Base-by-base conservation (phyloP, 2,888 invertebrate species). In the Syrphus vitripennis region DNA sequence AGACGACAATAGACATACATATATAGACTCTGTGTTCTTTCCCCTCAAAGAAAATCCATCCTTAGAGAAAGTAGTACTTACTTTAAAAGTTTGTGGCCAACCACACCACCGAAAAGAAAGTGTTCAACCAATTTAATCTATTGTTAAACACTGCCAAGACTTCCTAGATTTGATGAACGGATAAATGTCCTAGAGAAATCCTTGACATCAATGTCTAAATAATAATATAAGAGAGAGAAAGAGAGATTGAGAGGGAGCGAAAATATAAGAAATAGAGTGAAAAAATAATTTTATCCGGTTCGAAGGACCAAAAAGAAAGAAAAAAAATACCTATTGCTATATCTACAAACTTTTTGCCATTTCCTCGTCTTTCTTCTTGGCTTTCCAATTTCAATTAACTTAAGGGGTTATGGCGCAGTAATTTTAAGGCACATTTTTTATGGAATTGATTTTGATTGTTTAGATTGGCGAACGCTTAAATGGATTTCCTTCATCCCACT, bases 361-460 rank as follows among this genome's bases (percentile, higher is more conserved):
- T n/a, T 45, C 12, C 53, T 69, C 31, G 9, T 55, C 5, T 40
- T 31, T 59, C 6, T 65, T 24, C 19, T 57, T n/a, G 4, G 40
- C 16, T 70, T 37, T 61, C 21, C 57, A 55, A 57, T 77, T 82
- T 82, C 81, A 82, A 82, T 77, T 82, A 82, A 77, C 81, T 82
- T 70, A 82, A 82, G 76, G 81, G 77, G 76, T 77, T 82, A 77
- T 48, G 77, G 77, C 69, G 75, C 42, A 53, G 61, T 70, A 69
- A 69, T 69, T 67, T 81, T 75, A 69, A 75, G 69, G 53, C 61
- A 69, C 40, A 75, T 9, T 81, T 81, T 81, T 81, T 81, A 81
- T 69, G 69, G 45, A 50, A 53, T 31, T 69, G 42, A 69, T 82
- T 77, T 81, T 75, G 59, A 80, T 75, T 75, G 67, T 53, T 75